These are phyloP conservation scores for Eubucco bourcierii DNA, from an alignment of 2,113 vertebrate species.

Conservation along the genomic window DNA sequence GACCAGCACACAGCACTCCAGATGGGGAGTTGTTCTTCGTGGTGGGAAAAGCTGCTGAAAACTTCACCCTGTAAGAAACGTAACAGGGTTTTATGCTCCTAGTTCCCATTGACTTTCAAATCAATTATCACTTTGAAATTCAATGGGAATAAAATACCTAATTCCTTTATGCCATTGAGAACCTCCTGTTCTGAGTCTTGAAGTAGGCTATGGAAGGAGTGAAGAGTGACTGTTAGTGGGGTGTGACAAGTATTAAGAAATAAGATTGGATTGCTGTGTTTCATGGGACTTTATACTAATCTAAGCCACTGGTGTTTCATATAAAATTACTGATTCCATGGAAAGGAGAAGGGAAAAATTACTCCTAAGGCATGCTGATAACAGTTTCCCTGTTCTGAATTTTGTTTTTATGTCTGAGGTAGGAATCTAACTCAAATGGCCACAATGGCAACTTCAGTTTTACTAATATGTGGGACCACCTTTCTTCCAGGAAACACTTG, in stretches of 20 bases:
- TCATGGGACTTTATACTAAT: slow-evolving; percentile 16
- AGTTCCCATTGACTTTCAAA: slow-evolving; percentile 21
- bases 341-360: slow-evolving; percentile 22
- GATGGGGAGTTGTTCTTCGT: not conserved
- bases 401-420: no score
- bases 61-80: not conserved
- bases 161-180: slow-evolving; percentile 22
- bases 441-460: not conserved
- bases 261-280: slow-evolving; percentile 16
- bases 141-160: slow-evolving; percentile 17
- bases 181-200: not conserved
- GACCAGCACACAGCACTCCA: no score
- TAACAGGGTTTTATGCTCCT: not conserved
- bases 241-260: slow-evolving; percentile 37
- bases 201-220: not conserved
- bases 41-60: slow-evolving; percentile 9
- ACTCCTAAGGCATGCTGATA: not conserved
- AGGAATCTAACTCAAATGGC: no score
- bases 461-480: not conserved
- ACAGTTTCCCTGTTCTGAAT: not conserved
- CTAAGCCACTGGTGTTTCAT: slow-evolving; percentile 1
- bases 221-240: not conserved
- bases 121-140: slow-evolving; percentile 52
- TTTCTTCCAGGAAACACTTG: not conserved
- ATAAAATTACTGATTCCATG: not conserved